Conservation (phyloP, 2,888 invertebrate genomes). For the Melinaea menophilus region DNA sequence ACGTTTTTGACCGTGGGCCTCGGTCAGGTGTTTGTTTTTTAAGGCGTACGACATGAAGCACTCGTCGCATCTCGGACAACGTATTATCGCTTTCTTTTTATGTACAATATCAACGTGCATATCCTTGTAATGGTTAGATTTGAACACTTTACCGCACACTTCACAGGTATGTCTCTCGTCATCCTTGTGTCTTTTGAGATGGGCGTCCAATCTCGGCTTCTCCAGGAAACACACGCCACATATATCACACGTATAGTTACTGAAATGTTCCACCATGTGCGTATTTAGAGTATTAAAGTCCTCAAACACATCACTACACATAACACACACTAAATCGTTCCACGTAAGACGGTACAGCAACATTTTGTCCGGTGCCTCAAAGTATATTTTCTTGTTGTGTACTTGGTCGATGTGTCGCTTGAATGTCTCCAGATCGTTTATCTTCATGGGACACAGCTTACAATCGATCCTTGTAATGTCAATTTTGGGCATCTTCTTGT, state of each 20-base stretch:
- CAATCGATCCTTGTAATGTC: constrained; percentile 69
- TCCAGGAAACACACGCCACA: constrained; percentile 72
- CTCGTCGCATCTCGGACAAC: constrained; percentile 66
- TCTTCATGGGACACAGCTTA: constrained; percentile 55
- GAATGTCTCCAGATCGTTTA: constrained; percentile 56
- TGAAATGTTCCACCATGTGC: constrained; percentile 69
- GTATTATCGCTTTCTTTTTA: constrained; percentile 65
- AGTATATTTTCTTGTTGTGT: constrained; percentile 66
- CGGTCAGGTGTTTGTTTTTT: constrained; percentile 65
- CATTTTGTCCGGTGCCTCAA: constrained; percentile 67
- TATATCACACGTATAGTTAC: constrained; percentile 66
- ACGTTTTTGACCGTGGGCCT: constrained; percentile 65
- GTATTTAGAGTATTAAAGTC: constrained; percentile 67
- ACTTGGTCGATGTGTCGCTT: constrained; percentile 63
- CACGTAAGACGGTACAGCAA: constrained; percentile 59
- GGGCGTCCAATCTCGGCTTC: constrained; percentile 68
- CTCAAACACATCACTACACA: constrained; percentile 66
- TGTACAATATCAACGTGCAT: constrained; percentile 71
- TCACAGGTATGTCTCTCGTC: constrained; percentile 75
- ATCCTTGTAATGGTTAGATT: constrained; percentile 67
- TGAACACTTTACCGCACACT: constrained; percentile 69
- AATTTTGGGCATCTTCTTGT: constrained; percentile 69
- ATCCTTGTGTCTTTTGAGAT: constrained; percentile 67
- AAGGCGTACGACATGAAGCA: constrained; percentile 70
- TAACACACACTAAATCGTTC: constrained; percentile 67